Base-by-base conservation (phyloP, 2,113 vertebrate species). In the Plestiodon gilberti region DNA sequence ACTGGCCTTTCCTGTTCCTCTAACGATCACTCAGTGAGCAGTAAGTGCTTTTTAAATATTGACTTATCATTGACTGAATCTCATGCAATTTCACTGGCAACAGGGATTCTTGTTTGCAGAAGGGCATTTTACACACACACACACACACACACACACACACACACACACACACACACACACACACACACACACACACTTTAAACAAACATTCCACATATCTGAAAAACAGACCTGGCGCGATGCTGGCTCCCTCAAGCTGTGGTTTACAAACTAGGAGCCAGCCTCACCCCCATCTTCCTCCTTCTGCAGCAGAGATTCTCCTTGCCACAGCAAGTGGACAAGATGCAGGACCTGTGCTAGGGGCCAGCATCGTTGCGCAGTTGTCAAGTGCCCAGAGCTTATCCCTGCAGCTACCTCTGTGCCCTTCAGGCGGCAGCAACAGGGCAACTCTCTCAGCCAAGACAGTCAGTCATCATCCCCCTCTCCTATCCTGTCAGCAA, bases 31-130 rank as follows among this genome's bases (percentile, higher is more conserved):
- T 43, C 30, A 69, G 11, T 75, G 74, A 84, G 28, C 28, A 65
- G 7, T 0, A 18, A 57, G 35, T 59, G 30, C 4, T 69, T 43
- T 88, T 30, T 38, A 90, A 94, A 57, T 79, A 69, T 6, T 35
- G 59, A 35, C 78, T 62, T 15, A 3, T 3, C 38, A 89, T 74
- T 77, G 81, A 74, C 48, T 28, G 20, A 77, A 81, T 3, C 62
- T 48, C 83, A 78, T 28, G 84, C 87, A 87, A 81, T 75, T 28
- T 57, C 1, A 0, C 4, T 35, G 25, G 1, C 8, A 28, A 48
- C 43, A 82, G 17, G n/a, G 25, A 64, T 86, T 84, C 55, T 89
- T 62, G 65, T 69, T 88, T 86, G 52, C n/a, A 76, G 89, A 85
- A 15, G 78, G 69, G 83, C 76, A 71, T 82, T 7, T 40, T 0